Evolutionary conservation across 2,113 vertebrate genomes (phyloP), one percentile per base, ranked within the genome.

Genomic region (Cariama cristata): DNA sequence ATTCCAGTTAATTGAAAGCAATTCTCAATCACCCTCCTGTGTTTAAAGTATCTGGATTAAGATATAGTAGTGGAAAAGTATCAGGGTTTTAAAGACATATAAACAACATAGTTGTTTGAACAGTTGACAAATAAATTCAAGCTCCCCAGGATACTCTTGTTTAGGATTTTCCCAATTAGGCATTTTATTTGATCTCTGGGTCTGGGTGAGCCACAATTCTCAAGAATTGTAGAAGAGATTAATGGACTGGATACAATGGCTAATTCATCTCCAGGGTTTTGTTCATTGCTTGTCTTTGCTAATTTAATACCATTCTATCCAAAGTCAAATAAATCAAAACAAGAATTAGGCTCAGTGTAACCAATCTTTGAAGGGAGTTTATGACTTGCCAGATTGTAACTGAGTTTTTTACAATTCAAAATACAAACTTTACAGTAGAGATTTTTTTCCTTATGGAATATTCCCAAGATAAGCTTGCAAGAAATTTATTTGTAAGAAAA

Each of bases 121-220:
- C 96, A 74, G 95, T 96, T 98, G 98, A 98, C 98, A 98, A 98
- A 98, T 98, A 98, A 98, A 98, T 98, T 98, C 96, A 97, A 96
- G 86, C 98, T 98, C 98, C 97, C 97, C 97, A 95, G 98, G 98
- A 98, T 97, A 96, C 94, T 93, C 98, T 98, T 98, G 98, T 98
- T 98, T 98, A 98, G 98, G 97, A 97, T 98, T 98, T 98, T 98
- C 98, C 96, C 98, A 98, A 98, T 98, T 98, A 98, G 98, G 98
- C 98, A 98, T 98, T 98, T 98, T 98, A 98, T 98, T 98, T 98
- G 98, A 98, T 98, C 98, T 98, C 97, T 86, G 90, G 98, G 98
- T 98, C 98, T 96, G 96, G 98, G 97, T 98, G 95, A 98, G 97
- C 97, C 96, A 98, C 98, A 98, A 94, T 98, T 98, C 98, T 98